These are phyloP conservation scores for Trochalopteron elliotii DNA, from an alignment of 2,113 vertebrate genomes.

Conservation along the genomic window DNA sequence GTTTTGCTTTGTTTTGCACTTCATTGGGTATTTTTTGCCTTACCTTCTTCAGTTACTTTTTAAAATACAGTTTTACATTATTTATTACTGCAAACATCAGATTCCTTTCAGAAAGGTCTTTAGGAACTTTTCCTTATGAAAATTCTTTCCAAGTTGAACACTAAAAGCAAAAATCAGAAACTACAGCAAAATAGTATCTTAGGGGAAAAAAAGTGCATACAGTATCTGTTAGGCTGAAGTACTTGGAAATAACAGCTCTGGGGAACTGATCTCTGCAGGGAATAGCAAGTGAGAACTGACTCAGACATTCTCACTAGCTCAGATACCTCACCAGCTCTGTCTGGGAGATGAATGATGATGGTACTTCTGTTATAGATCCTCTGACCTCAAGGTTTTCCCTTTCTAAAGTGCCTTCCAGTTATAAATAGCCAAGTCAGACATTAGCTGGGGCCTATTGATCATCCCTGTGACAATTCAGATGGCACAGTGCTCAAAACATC, in stretches of 20 bases:
- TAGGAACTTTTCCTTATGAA: neutral
- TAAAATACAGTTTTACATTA: neutral
- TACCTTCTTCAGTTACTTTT: neutral
- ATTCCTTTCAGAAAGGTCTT: neutral
- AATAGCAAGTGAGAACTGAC: neutral
- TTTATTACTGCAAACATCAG: constrained; percentile 9
- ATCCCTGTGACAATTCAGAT: neutral
- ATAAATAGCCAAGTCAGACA: neutral
- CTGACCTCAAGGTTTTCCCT: neutral
- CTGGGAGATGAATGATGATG: neutral
- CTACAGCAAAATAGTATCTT: neutral
- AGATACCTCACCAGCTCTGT: neutral
- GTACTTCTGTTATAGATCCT: neutral
- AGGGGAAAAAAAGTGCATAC: neutral
- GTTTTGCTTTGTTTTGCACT: neutral
- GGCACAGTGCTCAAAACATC: neutral
- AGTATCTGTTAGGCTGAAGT: neutral
- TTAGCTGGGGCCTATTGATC: neutral
- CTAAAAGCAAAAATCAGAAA: neutral
- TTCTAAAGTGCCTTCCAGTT: neutral
- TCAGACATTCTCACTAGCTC: neutral
- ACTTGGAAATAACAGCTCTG: neutral
- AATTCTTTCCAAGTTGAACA: neutral
- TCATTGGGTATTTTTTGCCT: neutral
- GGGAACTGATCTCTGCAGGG: neutral